These are phyloP conservation scores for Euzophera pinguis DNA, from an alignment of 2,888 invertebrate species.

Conservation along the genomic window DNA sequence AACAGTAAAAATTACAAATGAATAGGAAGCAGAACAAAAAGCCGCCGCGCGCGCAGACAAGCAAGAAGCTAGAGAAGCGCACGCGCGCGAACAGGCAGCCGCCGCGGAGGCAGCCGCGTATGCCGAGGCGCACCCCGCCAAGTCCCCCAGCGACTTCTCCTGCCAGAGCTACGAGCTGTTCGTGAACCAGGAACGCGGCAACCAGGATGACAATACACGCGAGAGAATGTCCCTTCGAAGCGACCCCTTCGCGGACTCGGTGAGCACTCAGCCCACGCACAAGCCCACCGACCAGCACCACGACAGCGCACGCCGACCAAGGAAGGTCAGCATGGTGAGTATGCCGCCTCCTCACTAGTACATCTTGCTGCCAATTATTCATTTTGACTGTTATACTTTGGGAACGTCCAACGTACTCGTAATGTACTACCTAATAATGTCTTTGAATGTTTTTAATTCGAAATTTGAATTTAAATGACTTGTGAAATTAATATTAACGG, in stretches of 20 bases:
- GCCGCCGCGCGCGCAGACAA: slow-evolving; percentile 85
- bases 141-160: slow-evolving; percentile 95
- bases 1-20: background rate
- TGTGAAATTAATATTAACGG: too few species aligned
- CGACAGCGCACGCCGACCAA: slow-evolving; percentile 75
- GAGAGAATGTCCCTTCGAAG: slow-evolving; percentile 95
- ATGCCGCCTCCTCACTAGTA: slow-evolving; percentile 49
- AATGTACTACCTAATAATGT: too few species aligned
- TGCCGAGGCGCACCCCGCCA: slow-evolving; percentile 84
- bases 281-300: slow-evolving; percentile 80
- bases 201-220: slow-evolving; percentile 93
- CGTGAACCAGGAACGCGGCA: slow-evolving; percentile 92
- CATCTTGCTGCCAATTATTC: slow-evolving; percentile 62
- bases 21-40: slow-evolving; percentile 91
- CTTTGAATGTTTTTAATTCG: too few species aligned
- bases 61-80: slow-evolving; percentile 79
- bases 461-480: too few species aligned
- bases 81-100: slow-evolving; percentile 81
- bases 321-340: slow-evolving; percentile 97
- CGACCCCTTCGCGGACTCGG: slow-evolving; percentile 91
- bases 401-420: too few species aligned
- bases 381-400: background rate
- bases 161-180: slow-evolving; percentile 96
- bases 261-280: slow-evolving; percentile 88
- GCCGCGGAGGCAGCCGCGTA: slow-evolving; percentile 83